Base-by-base conservation (phyloP, 2,888 invertebrate genomes). In the Polydrusus cervinus region DNA sequence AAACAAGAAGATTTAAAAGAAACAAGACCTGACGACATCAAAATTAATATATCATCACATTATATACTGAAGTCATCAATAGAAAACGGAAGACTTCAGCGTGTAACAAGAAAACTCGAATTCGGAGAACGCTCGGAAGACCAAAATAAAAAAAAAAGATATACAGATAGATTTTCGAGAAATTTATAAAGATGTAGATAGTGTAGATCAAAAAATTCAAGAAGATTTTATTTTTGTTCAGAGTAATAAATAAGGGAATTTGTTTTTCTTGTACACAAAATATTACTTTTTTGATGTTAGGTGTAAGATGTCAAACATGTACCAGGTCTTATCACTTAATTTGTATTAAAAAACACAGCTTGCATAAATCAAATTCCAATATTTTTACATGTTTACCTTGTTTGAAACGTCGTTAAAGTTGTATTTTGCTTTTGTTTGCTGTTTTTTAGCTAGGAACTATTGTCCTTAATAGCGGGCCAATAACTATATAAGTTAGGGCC, bases 51-150 rank as follows among this genome's bases (percentile, higher is more conserved):
- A 62, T n/a, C 11, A 62, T 62, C 62, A 38, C 38, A 62, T 10
- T 40, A 43, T 3, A 14, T 62, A 38, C 34, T 43, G 40, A 8
- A n/a, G 40, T n/a, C 40, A n/a, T 40, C 38, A 16, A 34, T 40
- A 38, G 40, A 34, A 38, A 20, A 62, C 9, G 11, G 30, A 62
- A 62, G 40, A 16, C 43, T 62, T 11, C 16, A 38, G 14, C 9
- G 40, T 34, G 62, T 30, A 62, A 62, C 62, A 62, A 38, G 40
- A 40, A 62, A 62, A 62, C 18, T 62, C n/a, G 62, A 38, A 34
- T 62, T 62, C 14, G 60, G 16, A 16, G 45, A 53, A 53, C 18
- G 13, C 14, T 45, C 45, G 14, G 51, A 51, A 51, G n/a, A 51
- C 14, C 9, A 16, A 51, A 14, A 18, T n/a, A 9, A 14, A 18